These are phyloP conservation scores for Agrilus cyanescens DNA, from an alignment of 2,888 invertebrate species.

Conservation along the genomic window DNA sequence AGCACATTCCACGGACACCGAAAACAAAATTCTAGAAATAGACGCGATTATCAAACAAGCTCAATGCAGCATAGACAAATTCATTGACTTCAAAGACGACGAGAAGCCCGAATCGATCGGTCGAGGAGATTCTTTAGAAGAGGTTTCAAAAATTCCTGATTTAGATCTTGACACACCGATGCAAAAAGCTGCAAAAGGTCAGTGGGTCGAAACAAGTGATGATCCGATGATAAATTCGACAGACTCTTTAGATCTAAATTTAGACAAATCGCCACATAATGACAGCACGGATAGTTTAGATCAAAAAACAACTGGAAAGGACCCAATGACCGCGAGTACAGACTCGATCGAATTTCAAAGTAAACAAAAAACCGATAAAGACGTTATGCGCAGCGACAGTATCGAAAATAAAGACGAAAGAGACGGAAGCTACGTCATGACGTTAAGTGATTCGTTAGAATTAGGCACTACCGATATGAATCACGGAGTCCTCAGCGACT, in stretches of 20 bases:
- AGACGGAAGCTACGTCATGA: slow-evolving; percentile 31
- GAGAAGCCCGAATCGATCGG: slow-evolving; percentile 44
- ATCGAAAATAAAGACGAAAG: slow-evolving; percentile 36
- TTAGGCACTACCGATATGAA: slow-evolving; percentile 28
- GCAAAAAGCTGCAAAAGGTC: slow-evolving; percentile 31
- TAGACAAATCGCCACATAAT: slow-evolving; percentile 38
- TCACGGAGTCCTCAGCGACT: slow-evolving; percentile 30
- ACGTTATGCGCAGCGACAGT: slow-evolving; percentile 43
- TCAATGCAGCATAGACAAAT: slow-evolving; percentile 52
- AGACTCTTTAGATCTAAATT: slow-evolving; percentile 48
- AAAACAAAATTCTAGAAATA: slow-evolving; percentile 54
- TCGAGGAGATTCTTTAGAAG: slow-evolving; percentile 40
- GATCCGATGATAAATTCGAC: slow-evolving; percentile 49
- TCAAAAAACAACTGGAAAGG: slow-evolving; percentile 41
- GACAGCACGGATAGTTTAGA: slow-evolving; percentile 60
- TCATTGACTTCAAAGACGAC: slow-evolving; percentile 43
- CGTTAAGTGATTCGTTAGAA: slow-evolving; percentile 42
- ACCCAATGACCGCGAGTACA: slow-evolving; percentile 47
- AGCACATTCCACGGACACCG: slow-evolving; percentile 47
- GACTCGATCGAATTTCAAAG: slow-evolving; percentile 42
- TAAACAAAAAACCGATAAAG: slow-evolving; percentile 26
- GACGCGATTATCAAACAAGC: slow-evolving; percentile 57
- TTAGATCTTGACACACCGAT: slow-evolving; percentile 37
- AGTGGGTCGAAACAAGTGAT: slow-evolving; percentile 31
- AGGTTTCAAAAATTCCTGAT: slow-evolving; percentile 42